Evolutionary conservation across 2,797 vertebrate species (phyloP).

Genomic region (Sphenodon punctatus): DNA sequence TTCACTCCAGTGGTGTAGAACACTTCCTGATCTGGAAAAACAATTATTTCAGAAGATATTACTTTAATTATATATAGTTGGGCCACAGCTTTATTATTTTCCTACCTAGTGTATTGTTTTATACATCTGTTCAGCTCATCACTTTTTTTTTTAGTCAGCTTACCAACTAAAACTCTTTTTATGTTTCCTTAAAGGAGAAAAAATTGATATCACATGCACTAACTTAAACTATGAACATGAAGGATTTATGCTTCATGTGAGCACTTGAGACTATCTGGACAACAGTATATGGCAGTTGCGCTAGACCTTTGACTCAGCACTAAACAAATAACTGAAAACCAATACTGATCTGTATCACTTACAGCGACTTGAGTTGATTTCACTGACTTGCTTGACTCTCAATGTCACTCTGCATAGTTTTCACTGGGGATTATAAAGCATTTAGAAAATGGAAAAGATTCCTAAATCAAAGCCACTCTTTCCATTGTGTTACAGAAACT

Average conservation of each 20-base stretch:
- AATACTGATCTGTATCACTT: background rate
- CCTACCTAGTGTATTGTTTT: background rate
- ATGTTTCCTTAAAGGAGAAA: background rate
- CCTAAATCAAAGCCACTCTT: background rate
- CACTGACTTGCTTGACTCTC: background rate
- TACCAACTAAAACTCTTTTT: background rate
- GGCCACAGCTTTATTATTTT: background rate
- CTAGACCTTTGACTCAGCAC: background rate
- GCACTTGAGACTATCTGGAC: background rate
- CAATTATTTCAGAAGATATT: background rate
- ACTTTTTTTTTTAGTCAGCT: background rate
- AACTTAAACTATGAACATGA: background rate
- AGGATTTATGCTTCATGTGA: background rate
- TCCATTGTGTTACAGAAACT: background rate
- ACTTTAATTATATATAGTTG: background rate
- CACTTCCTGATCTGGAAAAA: slow-evolving; percentile 90
- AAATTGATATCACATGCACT: background rate
- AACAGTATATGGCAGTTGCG: fast-evolving
- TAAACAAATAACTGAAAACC: background rate
- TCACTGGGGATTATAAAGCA: background rate
- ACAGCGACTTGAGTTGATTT: background rate
- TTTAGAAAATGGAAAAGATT: background rate
- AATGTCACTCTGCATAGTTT: background rate
- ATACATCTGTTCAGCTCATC: background rate
- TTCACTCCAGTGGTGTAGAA: slow-evolving; percentile 96